phyloP scores from a whole-genome alignment of 92 coral and sea anemone genomes.

The Palythoa caribaeorum region DNA sequence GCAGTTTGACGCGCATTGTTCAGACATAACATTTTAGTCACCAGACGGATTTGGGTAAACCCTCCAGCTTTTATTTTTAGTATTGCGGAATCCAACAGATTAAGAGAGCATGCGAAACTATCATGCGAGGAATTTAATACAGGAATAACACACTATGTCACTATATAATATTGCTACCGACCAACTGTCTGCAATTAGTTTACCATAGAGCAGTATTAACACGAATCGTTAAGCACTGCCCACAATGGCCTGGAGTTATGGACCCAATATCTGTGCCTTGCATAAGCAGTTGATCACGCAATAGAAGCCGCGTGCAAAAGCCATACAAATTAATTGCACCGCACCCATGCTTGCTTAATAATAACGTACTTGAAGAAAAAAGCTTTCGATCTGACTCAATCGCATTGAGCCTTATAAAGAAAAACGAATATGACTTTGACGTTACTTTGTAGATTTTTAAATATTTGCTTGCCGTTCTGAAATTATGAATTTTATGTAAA shows the following conservation, averaged over 20 bases:
- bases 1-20: background rate
- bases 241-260: slow-evolving; percentile 19
- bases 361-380: background rate
- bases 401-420: background rate
- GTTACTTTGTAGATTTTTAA: too few relatives aligned
- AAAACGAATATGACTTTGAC: background rate
- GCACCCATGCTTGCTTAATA: background rate
- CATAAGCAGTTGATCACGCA: slow-evolving; percentile 28
- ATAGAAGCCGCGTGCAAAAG: background rate
- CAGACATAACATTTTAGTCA: background rate
- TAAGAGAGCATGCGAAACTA: background rate
- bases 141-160: background rate
- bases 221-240: slow-evolving; percentile 2
- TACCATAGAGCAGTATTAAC: background rate
- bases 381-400: background rate
- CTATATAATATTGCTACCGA: slow-evolving; percentile 16
- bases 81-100: background rate
- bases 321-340: background rate
- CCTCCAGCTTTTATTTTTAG: background rate
- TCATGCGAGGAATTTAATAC: slow-evolving; percentile 10
- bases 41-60: background rate
- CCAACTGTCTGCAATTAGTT: slow-evolving; percentile 29
- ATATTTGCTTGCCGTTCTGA: too few relatives aligned
- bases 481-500: too few relatives aligned
- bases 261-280: slow-evolving; percentile 12